Percentiles rank a stretch among this genome's conserved stretches.
Evolutionary conservation across 2,888 invertebrate genomes (phyloP).

Genomic region (Agrenia bidenticulata): DNA sequence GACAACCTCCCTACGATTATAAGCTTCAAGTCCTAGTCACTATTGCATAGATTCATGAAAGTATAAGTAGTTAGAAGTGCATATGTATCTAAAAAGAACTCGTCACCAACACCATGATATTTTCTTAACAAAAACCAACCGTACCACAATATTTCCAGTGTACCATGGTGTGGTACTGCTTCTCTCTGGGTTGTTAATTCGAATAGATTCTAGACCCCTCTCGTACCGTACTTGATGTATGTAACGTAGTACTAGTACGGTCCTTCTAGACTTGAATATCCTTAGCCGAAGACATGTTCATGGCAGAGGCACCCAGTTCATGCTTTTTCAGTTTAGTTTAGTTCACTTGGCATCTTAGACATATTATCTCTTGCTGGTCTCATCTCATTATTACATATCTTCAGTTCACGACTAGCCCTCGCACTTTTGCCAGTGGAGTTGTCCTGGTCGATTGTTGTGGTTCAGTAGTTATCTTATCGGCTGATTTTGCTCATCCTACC

Average conservation of each 20-base stretch:
- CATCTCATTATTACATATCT: background rate
- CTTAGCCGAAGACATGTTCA: too few species aligned
- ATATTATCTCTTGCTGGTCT: background rate
- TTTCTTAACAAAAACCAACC: conserved; percentile 22
- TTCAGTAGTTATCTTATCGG: background rate
- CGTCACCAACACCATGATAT: background rate
- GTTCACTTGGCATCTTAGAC: conserved; percentile 5
- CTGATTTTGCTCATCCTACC: background rate
- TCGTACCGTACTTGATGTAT: background rate
- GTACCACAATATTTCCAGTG: conserved; percentile 39
- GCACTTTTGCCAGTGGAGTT: background rate
- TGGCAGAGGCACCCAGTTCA: too few species aligned
- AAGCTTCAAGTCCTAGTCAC: too few species aligned
- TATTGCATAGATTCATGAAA: conserved; percentile 2
- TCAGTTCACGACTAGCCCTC: background rate
- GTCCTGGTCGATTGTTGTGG: background rate
- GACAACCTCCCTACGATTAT: conserved; percentile 10
- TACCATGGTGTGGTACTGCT: conserved; percentile 16
- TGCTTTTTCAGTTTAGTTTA: conserved; percentile 12
- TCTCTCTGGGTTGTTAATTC: too few species aligned
- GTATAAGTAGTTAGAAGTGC: background rate
- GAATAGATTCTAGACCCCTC: too few species aligned
- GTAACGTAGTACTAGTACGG: too few species aligned
- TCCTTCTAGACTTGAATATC: too few species aligned
- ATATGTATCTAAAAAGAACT: background rate